Evolutionary conservation across 1,140 invertebrate species (phyloP).

Genomic region (Drosophila orosa): DNA sequence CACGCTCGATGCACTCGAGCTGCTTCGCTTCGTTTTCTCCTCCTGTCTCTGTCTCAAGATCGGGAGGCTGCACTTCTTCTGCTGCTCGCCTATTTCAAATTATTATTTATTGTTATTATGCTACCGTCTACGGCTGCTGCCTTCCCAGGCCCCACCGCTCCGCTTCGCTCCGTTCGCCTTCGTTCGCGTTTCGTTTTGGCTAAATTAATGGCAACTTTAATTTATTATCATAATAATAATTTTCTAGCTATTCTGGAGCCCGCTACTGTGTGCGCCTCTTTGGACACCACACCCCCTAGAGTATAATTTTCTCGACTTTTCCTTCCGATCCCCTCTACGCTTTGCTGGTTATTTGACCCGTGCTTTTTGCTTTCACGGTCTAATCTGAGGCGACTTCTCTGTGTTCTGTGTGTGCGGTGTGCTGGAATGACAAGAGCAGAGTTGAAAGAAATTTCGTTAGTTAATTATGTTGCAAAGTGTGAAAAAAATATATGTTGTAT

Average conservation of each 20-base stretch:
- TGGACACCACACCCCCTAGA: background rate
- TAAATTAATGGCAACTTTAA: conserved; percentile 84
- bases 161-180: conserved; percentile 3
- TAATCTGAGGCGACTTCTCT: conserved; percentile 58
- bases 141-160: background rate
- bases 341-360: conserved; percentile 58
- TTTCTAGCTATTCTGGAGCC: conserved; percentile 73
- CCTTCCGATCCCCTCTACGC: conserved; percentile 54
- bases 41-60: conserved; percentile 8
- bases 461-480: conserved; percentile 76
- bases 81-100: conserved; percentile 74
- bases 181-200: conserved; percentile 66
- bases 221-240: conserved; percentile 83
- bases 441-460: conserved; percentile 73
- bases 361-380: conserved; percentile 73
- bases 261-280: conserved; percentile 48
- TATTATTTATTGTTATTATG: conserved; percentile 82
- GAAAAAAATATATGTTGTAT: conserved; percentile 45
- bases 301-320: conserved; percentile 72
- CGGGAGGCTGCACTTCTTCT: conserved; percentile 40
- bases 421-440: conserved; percentile 76
- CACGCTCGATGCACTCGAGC: conserved; percentile 76
- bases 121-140: conserved; percentile 48
- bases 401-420: conserved; percentile 15
- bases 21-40: conserved; percentile 27